Conservation (phyloP, 2,797 vertebrate species). For the Rhyacichthys aspro region DNA sequence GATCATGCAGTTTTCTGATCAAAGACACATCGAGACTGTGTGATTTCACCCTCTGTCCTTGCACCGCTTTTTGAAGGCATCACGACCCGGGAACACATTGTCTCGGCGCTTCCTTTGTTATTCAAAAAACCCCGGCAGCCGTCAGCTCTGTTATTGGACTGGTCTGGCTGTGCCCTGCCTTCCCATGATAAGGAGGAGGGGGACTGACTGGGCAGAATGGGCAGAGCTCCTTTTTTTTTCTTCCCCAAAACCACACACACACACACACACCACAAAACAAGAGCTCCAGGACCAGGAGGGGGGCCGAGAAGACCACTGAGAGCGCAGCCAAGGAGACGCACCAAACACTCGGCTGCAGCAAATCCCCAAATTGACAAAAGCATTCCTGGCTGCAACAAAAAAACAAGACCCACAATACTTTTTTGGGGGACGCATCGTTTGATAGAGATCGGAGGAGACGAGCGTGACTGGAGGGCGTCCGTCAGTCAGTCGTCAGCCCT, state of each 20-base stretch:
- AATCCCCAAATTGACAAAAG: conserved; percentile 74
- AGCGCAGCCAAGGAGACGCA: conserved; percentile 76
- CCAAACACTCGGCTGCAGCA: conserved; percentile 64
- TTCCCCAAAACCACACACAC: conserved; percentile 22
- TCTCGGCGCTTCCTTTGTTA: conserved; percentile 67
- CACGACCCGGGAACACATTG: conserved; percentile 48
- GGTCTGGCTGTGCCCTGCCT: conserved; percentile 54
- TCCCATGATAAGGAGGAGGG: conserved; percentile 64
- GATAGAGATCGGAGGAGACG: conserved; percentile 62
- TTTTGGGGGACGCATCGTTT: conserved; percentile 39
- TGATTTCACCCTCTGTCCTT: conserved; percentile 38
- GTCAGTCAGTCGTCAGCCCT: too few relatives aligned
- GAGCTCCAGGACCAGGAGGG: conserved; percentile 27
- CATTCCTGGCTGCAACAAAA: conserved; percentile 65
- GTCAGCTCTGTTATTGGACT: conserved; percentile 55
- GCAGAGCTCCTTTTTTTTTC: too few relatives aligned
- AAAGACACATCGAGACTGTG: conserved; percentile 18
- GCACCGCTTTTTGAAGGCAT: conserved; percentile 47
- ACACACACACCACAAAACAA: conserved; percentile 36
- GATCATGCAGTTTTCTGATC: conserved; percentile 38
- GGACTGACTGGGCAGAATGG: conserved; percentile 32
- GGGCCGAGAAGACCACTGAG: conserved; percentile 28
- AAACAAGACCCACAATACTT: conserved; percentile 40
- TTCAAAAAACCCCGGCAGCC: conserved; percentile 51
- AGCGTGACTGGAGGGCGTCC: conserved; percentile 57